Conservation (phyloP, 2,113 vertebrate genomes). For the Rynchops niger region DNA sequence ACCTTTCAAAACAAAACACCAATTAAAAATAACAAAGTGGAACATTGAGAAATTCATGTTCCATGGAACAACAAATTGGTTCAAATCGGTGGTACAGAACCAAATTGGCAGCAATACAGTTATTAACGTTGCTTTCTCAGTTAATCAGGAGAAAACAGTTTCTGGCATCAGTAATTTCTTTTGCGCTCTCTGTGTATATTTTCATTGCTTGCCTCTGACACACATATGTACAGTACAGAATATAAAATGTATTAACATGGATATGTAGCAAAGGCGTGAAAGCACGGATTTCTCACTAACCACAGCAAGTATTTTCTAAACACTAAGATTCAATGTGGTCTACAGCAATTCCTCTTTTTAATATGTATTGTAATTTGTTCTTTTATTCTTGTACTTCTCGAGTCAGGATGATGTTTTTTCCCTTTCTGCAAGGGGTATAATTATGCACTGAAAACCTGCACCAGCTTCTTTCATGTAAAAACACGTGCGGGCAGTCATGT, state of each 20-base stretch:
- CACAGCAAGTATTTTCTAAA: not conserved
- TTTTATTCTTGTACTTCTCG: not conserved
- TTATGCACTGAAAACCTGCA: not conserved
- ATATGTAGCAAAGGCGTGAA: not conserved
- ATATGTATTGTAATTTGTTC: not conserved
- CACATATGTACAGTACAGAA: not conserved
- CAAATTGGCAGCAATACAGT: not conserved
- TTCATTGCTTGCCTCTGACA: not conserved
- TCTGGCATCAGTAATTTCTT: slow-evolving; percentile 7
- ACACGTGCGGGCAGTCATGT: not conserved
- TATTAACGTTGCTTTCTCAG: not conserved
- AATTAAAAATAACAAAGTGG: slow-evolving; percentile 40
- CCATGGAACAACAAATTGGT: not conserved
- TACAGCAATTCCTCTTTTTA: not conserved
- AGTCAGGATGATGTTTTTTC: not conserved
- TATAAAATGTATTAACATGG: not conserved
- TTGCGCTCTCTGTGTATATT: not conserved
- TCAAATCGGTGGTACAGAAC: not conserved
- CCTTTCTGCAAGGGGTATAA: not conserved
- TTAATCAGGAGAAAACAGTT: not conserved
- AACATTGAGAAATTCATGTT: not conserved
- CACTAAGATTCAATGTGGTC: not conserved
- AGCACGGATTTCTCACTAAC: not conserved
- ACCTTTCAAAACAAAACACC: slow-evolving; percentile 40
- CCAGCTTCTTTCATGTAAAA: not conserved